Percentiles rank a stretch among this genome's conserved stretches.
Evolutionary conservation across 2,888 invertebrate species (phyloP).

Genomic region (Eupithecia insigniata): DNA sequence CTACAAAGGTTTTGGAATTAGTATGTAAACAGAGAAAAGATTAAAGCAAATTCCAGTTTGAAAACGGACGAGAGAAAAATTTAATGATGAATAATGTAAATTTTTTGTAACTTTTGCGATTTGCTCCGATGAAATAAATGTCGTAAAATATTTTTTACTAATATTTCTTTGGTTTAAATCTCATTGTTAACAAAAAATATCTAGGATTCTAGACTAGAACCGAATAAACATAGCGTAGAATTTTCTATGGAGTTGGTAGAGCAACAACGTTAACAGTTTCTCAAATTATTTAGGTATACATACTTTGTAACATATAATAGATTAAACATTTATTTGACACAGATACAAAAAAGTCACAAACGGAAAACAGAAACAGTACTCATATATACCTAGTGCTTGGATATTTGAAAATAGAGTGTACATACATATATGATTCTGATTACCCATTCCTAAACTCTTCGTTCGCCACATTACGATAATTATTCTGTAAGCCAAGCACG

Average conservation of each 20-base stretch:
- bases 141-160: background rate
- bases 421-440: too few species aligned
- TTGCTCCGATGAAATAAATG: background rate
- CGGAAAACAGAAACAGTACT: too few species aligned
- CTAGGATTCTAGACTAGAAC: background rate
- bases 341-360: too few species aligned
- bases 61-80: background rate
- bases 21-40: too few species aligned
- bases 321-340: too few species aligned
- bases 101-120: background rate
- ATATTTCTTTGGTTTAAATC: background rate
- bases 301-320: too few species aligned
- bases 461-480: background rate
- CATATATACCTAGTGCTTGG: too few species aligned
- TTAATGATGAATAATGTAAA: background rate
- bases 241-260: too few species aligned
- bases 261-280: too few species aligned
- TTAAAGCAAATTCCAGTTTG: background rate
- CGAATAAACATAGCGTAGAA: background rate
- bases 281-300: too few species aligned
- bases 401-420: too few species aligned
- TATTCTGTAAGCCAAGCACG: too few species aligned
- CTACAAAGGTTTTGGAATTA: background rate
- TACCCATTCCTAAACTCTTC: background rate
- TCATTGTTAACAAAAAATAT: background rate